Evolutionary conservation across 2,797 vertebrate genomes (phyloP).

Genomic region (Lithobates pipiens): DNA sequence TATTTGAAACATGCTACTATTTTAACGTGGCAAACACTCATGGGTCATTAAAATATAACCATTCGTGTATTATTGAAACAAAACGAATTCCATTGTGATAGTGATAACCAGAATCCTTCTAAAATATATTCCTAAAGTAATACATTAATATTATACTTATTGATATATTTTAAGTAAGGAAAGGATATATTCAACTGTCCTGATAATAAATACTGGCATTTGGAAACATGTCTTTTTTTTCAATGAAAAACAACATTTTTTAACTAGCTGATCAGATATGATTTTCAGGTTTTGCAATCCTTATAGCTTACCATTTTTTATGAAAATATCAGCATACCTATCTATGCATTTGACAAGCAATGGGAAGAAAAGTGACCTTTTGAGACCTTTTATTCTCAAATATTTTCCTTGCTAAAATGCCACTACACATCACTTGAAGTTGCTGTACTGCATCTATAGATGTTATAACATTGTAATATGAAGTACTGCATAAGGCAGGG

Average conservation of each 20-base stretch:
- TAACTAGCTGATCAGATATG: not conserved
- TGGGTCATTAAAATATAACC: no score
- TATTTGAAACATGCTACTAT: no score
- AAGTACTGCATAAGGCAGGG: not conserved
- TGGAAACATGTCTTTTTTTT: not conserved
- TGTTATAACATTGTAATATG: not conserved
- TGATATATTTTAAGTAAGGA: no score
- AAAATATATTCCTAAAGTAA: no score
- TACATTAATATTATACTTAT: no score
- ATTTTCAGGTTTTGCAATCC: not conserved
- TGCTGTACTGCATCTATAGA: no score
- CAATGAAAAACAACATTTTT: not conserved
- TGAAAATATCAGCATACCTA: not conserved
- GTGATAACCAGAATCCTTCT: no score
- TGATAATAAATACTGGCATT: not conserved
- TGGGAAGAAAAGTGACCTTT: slow-evolving; percentile 4
- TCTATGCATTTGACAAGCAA: not conserved
- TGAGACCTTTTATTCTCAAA: slow-evolving; percentile 1
- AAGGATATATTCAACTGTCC: no score
- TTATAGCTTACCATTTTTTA: not conserved
- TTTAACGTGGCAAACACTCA: no score
- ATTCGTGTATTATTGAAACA: no score
- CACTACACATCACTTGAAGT: not conserved
- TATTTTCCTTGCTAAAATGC: not conserved
- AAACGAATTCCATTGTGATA: no score